A percentile compares a stretch with the other conserved stretches of the same genome.
Evolutionary conservation across 2,888 invertebrate genomes (phyloP).

Genomic region (Parnassius apollo): DNA sequence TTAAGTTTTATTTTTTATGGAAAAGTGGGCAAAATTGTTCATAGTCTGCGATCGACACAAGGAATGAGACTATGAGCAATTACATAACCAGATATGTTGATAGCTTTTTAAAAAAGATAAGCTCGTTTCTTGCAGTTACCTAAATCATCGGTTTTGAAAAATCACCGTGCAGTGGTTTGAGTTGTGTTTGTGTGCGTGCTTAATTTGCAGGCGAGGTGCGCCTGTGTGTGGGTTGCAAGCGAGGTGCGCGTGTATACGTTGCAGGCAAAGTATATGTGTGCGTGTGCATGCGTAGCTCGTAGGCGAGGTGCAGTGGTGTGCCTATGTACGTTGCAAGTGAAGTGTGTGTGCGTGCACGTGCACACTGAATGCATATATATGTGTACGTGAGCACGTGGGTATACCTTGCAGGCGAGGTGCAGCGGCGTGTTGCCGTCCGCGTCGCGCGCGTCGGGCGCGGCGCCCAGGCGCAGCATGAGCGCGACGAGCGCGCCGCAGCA

Average conservation of each 20-base stretch:
- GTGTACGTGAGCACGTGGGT: conserved; percentile 29
- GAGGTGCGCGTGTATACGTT: conserved; percentile 88
- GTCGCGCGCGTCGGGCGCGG: conserved; percentile 89
- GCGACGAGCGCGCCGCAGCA: conserved; percentile 75
- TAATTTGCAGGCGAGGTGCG: conserved; percentile 83
- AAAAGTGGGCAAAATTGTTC: too few species aligned
- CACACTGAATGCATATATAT: conserved; percentile 83
- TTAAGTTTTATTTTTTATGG: too few species aligned
- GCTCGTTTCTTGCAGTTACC: too few species aligned
- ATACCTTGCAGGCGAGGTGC: conserved; percentile 89
- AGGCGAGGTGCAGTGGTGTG: conserved; percentile 93
- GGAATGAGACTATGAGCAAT: too few species aligned
- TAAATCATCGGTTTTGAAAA: too few species aligned
- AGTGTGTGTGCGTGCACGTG: conserved; percentile 90
- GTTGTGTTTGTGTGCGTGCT: too few species aligned
- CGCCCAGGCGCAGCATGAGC: conserved; percentile 90
- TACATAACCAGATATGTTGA: too few species aligned
- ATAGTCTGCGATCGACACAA: too few species aligned
- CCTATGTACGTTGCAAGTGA: conserved; percentile 91
- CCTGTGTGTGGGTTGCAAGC: conserved; percentile 91
- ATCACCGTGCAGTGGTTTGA: too few species aligned
- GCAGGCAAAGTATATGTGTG: conserved; percentile 80
- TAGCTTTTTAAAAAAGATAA: too few species aligned
- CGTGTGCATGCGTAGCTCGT: neutral
- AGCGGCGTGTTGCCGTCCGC: conserved; percentile 93